Evolutionary conservation across 2,113 vertebrate genomes (phyloP), one percentile per base, ranked within the genome.

Genomic region (Hymenochirus boettgeri): DNA sequence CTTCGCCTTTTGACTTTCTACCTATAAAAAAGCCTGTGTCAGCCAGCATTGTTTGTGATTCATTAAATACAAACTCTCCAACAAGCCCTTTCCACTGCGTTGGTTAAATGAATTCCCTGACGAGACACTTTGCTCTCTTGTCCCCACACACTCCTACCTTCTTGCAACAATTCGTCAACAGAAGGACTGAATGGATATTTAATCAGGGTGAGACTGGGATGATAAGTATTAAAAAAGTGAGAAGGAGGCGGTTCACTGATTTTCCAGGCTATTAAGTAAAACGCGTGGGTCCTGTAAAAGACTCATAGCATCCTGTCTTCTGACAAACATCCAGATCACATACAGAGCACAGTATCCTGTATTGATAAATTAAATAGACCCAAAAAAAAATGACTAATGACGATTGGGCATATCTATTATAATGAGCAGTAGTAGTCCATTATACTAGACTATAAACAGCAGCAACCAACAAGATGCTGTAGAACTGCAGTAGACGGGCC

Each of bases 101-200:
- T 39, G 17, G 6, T 39, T 12, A 21, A 42, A 58, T 15, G 15
- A 35, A 58, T 45, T 18, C 57, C n/a, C 57, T 45, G 35, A 45
- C 23, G 18, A 58, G 22, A 58, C 57, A 58, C 57, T 7, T 23
- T 7, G 11, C 25, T 25, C 22, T 7, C 57, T 25, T 37, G 39
- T 37, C 31, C 33, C 53, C 18, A 17, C 19, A n/a, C 57, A 52
- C 15, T 22, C 21, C 50, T 23, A 42, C 39, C 13, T 29, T 31
- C 8, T 15, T 19, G 7, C n/a, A 31, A 29, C 15, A 55, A 8
- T 55, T 55, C 18, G 25, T 18, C 52, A 55, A 26, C 24, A 27
- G 15, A 26, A 54, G 17, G 21, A 17, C 4, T 12, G 39, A 42
- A 42, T n/a, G 15, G 39, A 42, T 13, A 17, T 17, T 42, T 42